Evolutionary conservation across 2,888 invertebrate species (phyloP), one percentile per base, ranked within the genome.

Genomic region (Andricus quercusramuli): DNA sequence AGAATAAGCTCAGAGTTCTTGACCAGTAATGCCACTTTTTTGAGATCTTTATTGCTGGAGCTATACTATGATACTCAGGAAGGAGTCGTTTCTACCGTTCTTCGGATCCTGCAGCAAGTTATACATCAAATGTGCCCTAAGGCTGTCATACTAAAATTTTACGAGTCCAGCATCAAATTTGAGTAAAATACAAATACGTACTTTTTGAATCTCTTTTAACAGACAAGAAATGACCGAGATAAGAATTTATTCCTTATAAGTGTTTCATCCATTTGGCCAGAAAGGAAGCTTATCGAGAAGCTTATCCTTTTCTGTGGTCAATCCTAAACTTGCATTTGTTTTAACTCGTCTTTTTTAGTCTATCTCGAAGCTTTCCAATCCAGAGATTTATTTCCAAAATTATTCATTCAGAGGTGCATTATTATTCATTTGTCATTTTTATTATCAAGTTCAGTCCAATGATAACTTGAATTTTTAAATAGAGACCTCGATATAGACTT

Each of bases 11-110:
- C 15, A 13, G 62, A 62, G 25, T 62, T 62, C 62, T 67, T 41
- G 67, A 67, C 67, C 67, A n/a, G 67, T 67, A 41, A 67, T 67
- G 67, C 67, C 11, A 67, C 67, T 41, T 67, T 67, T 67, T 41
- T 67, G 37, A 67, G 37, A 67, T 67, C 41, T 67, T 41, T 67
- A 67, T 37, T 67, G 41, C n/a, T 11, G n/a, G 67, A 67, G 41
- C n/a, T 67, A n/a, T 66, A 67, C 41, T 41, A 22, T 67, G 37
- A 37, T 41, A 22, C 67, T 37, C n/a, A 67, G 41, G n/a, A 67
- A 67, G 13, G 67, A 37, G 25, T 62, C 62, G 62, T 29, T 62
- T 62, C 25, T 62, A 62, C 62, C 62, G 13, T 62, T 41, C 67
- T 22, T 66, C 32, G 17, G 65, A 66, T 20, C 37, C 65, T 8